Evolutionary conservation across 2,797 vertebrate genomes (phyloP), one percentile per base, ranked within the genome.

Genomic region (Melanotaenia boesemani): DNA sequence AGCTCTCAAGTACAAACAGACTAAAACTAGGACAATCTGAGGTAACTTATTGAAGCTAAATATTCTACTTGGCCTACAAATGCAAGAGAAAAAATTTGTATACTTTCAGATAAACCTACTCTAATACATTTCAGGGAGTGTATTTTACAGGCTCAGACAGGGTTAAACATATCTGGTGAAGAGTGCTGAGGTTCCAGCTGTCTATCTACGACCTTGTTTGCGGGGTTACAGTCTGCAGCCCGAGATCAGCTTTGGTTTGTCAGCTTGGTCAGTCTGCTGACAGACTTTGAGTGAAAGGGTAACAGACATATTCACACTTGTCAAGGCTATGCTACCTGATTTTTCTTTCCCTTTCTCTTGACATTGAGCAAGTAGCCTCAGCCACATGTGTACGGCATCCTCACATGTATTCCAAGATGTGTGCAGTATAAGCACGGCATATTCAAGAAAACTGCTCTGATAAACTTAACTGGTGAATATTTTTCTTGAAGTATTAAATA

Each of bases 221-320:
- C 85, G 88, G 82, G 85, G 85, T 89, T 88, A 79, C 81, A 82
- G 85, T 89, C 86, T 88, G 74, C 83, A 83, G 80, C 80, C 63
- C 26, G 41, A 70, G 74, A 81, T 89, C 86, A 65, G 83, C 86
- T 88, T 86, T 79, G 89, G 86, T 91, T 91, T 93, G 93, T 91
- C 91, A 93, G 88, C 85, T 90, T 76, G 88, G 91, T 89, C 90
- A 86, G 88, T 87, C 85, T 65, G 80, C 88, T 92, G 92, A 92
- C 91, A 93, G 90, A 88, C 86, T 88, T 88, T 92, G 89, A 92
- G 87, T 90, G 90, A 91, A 92, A 89, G 89, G 92, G 79, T 89
- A 90, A 91, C 89, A 89, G 86, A 88, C 90, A 91, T 89, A 88
- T 91, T 92, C 92, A 89, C 90, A 93, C 90, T 91, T 93, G 92